Base-by-base conservation (phyloP, 1,140 invertebrate species). In the Drosophila simulans region DNA sequence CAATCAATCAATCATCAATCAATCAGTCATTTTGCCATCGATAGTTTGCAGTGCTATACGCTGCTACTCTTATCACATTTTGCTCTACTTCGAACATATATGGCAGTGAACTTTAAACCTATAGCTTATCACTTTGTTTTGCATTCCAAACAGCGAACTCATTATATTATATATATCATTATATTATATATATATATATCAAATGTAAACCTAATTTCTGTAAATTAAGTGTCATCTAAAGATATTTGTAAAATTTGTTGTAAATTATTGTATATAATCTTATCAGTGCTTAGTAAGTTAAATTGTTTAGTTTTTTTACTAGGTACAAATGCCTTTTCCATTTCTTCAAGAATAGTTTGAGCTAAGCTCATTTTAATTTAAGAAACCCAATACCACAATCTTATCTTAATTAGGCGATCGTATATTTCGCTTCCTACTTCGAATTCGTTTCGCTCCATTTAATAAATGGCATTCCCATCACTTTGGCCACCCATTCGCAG, bases 1-100 rank as follows among this genome's bases (percentile, higher is more conserved):
- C 64, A 69, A 56, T 65, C 62, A 65, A 75, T 83, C 76, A 51
- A 31, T 64, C 69, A 75, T 83, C 76, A 51, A 31, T 64, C 69
- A 49, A 39, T 51, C 42, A 37, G 42, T 43, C n/a, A 25, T 4
- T 7, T 31, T 49, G 5, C 10, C 15, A 57, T 27, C 34, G 5
- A 25, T 56, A 48, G 46, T 42, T 55, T 42, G 13, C 53, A 49
- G 55, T 40, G 12, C 12, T 25, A 20, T 5, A 11, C 10, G 20
- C 4, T 20, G 42, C 13, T 2, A 12, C 31, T 17, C 25, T 15
- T 64, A 64, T 64, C 60, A 64, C n/a, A n/a, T n/a, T 2, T 15
- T n/a, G 37, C 25, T 63, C 37, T 55, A 43, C 43, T 37, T 55
- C 34, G 12, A 55, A 34, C 11, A 17, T 22, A 55, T 52, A 42